A percentile compares a stretch with the other conserved stretches of the same genome.
Evolutionary conservation across 2,888 invertebrate genomes (phyloP).

Genomic region (Drosophila tanythrix): DNA sequence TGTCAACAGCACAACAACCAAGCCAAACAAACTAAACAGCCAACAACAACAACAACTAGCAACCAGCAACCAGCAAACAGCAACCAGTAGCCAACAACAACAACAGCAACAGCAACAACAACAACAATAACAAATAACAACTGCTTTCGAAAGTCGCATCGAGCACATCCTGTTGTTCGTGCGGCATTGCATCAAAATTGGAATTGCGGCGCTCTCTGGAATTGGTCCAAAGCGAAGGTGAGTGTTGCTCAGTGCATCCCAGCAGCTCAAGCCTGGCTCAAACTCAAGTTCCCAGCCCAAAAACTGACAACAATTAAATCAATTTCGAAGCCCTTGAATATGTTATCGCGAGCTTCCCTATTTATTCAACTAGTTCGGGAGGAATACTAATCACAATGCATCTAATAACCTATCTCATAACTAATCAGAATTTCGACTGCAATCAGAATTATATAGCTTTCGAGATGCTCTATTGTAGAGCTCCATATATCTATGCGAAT

Average conservation of each 20-base stretch:
- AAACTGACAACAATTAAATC: background rate
- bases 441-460: background rate
- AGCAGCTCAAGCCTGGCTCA: background rate
- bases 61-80: constrained; percentile 43
- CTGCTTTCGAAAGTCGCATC: constrained; percentile 65
- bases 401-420: background rate
- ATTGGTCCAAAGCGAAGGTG: constrained; percentile 45
- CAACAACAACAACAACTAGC: constrained; percentile 20
- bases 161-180: constrained; percentile 69
- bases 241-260: constrained; percentile 11
- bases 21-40: constrained; percentile 2
- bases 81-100: constrained; percentile 23
- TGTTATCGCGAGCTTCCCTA: background rate
- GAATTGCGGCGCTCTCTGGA: constrained; percentile 33
- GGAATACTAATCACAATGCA: background rate
- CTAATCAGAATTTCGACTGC: background rate
- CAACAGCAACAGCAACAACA: constrained; percentile 23
- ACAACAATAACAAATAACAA: constrained; percentile 51
- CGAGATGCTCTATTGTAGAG: background rate
- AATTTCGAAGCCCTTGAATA: background rate
- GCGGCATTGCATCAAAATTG: constrained; percentile 64
- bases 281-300: background rate
- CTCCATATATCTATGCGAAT: background rate
- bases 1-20: constrained; percentile 31
- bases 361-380: background rate